Conservation (phyloP, 2,113 vertebrate genomes). For the Bos javanicus region DNA sequence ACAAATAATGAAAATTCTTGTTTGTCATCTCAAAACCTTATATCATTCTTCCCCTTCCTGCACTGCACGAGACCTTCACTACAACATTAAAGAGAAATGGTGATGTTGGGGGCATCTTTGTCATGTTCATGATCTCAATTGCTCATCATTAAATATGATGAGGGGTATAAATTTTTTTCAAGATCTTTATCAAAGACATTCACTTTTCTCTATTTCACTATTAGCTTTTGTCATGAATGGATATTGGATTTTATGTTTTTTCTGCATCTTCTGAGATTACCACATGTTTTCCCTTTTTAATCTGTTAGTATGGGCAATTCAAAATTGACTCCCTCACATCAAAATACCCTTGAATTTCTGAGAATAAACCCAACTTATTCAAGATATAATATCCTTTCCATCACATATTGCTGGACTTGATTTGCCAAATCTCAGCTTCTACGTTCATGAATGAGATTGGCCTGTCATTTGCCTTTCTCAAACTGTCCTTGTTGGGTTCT, state of each 20-base stretch:
- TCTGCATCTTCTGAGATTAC: not conserved
- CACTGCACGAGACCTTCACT: not conserved
- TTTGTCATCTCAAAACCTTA: not conserved
- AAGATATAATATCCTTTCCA: not conserved
- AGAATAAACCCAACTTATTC: not conserved
- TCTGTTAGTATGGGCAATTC: not conserved
- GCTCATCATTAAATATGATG: not conserved
- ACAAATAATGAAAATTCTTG: constrained; percentile 10
- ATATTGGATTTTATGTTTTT: not conserved
- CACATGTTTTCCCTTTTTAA: not conserved
- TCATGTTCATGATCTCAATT: not conserved
- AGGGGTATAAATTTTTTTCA: not conserved
- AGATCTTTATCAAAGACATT: not conserved
- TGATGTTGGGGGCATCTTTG: not conserved
- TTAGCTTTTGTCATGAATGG: not conserved
- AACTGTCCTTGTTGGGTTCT: not conserved
- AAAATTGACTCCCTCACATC: not conserved
- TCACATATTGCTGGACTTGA: not conserved
- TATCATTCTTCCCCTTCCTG: not conserved
- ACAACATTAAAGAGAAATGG: not conserved
- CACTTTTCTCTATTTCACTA: not conserved
- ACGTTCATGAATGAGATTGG: not conserved
- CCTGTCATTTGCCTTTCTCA: not conserved
- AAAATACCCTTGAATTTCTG: not conserved
- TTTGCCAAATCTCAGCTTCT: not conserved